Percentiles rank a stretch among this genome's conserved stretches.
These are phyloP conservation scores for Teleogryllus oceanicus DNA, from an alignment of 2,888 invertebrate species.

Conservation along the genomic window DNA sequence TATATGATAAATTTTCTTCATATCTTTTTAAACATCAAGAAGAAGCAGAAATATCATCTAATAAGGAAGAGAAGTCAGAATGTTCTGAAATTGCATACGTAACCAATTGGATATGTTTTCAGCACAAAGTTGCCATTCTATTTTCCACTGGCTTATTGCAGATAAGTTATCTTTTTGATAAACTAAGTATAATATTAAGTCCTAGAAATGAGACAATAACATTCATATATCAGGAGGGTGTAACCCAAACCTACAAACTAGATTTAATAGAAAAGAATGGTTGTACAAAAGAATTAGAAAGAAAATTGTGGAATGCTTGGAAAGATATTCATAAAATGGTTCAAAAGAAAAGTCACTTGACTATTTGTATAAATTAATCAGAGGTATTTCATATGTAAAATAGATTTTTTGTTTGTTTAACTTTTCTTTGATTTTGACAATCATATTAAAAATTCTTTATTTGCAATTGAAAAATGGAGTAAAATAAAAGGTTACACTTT, in stretches of 20 bases:
- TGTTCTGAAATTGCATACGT: constrained; percentile 60
- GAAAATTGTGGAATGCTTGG: neutral
- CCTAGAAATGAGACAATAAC: constrained; percentile 60
- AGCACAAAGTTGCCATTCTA: constrained; percentile 58
- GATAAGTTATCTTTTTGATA: constrained; percentile 57
- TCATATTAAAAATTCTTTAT: too few relatives aligned
- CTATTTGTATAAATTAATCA: too few relatives aligned
- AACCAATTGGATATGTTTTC: constrained; percentile 59
- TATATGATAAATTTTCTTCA: constrained; percentile 55
- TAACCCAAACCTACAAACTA: constrained; percentile 54
- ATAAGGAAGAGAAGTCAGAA: constrained; percentile 41
- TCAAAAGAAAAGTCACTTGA: neutral
- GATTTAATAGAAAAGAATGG: constrained; percentile 50
- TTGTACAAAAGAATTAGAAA: constrained; percentile 43
- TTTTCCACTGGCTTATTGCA: constrained; percentile 59
- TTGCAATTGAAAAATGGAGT: too few relatives aligned
- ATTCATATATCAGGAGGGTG: constrained; percentile 54
- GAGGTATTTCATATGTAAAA: too few relatives aligned
- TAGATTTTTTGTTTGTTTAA: too few relatives aligned
- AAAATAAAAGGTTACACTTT: too few relatives aligned
- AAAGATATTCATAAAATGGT: neutral
- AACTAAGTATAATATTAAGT: constrained; percentile 61
- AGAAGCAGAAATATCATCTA: neutral
- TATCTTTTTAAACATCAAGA: neutral
- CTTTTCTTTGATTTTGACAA: too few relatives aligned